These are phyloP conservation scores for Thamnophis sirtalis DNA, from an alignment of 2,113 vertebrate species.

Conservation along the genomic window DNA sequence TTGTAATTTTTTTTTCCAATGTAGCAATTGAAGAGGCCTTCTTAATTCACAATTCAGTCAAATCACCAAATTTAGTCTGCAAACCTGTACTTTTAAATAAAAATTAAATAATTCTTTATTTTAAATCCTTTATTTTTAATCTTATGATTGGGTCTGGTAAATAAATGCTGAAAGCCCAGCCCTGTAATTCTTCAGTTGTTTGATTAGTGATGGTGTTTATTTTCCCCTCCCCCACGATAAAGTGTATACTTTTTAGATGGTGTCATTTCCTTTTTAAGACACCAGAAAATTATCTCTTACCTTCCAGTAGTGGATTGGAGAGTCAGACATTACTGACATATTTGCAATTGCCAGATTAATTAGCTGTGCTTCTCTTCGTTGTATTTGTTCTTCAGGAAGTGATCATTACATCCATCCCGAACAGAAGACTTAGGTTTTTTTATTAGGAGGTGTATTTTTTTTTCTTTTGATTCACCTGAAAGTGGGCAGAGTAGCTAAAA, in stretches of 20 bases:
- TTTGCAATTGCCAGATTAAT: conserved; percentile 30
- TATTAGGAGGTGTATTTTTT: conserved; percentile 39
- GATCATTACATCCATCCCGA: conserved; percentile 32
- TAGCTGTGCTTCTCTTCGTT: conserved; percentile 27
- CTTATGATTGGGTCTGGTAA: neutral
- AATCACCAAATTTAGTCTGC: neutral
- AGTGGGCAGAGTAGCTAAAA: conserved; percentile 11
- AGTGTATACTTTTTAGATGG: conserved; percentile 12
- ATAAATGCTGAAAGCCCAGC: neutral
- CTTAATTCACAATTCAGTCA: neutral
- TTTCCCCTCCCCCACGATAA: neutral
- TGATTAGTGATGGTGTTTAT: neutral
- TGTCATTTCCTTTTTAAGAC: conserved; percentile 57
- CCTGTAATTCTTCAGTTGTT: neutral
- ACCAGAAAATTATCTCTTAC: conserved; percentile 29
- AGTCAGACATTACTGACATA: conserved; percentile 48
- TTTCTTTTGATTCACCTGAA: conserved; percentile 24
- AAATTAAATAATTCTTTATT: neutral
- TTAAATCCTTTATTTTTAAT: neutral
- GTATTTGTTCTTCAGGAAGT: conserved; percentile 41
- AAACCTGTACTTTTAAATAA: neutral
- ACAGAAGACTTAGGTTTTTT: conserved; percentile 2
- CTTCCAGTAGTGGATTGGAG: conserved; percentile 34
- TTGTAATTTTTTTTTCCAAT: neutral
- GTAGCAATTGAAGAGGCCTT: neutral